These are phyloP conservation scores for Edolisoma coerulescens DNA, from an alignment of 2,113 vertebrate genomes.

Conservation along the genomic window DNA sequence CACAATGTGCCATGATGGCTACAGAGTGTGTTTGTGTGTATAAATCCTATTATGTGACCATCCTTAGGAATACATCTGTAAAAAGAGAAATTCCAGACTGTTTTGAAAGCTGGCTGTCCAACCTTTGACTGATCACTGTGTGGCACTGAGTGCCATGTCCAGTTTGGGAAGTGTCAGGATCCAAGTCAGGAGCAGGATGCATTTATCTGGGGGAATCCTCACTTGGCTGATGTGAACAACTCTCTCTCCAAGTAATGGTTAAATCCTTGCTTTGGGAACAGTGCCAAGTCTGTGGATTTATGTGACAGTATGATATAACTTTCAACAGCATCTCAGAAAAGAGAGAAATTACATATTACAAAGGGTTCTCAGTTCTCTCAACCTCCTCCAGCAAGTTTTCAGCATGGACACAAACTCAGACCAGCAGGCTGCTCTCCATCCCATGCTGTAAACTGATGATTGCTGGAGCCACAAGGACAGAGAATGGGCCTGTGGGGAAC, in stretches of 20 bases:
- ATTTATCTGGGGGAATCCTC: not conserved
- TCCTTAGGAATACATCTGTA: not conserved
- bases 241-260: not conserved
- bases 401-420: not conserved
- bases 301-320: not conserved
- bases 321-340: not conserved
- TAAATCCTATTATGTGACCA: not conserved
- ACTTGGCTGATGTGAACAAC: not conserved
- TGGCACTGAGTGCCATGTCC: not conserved
- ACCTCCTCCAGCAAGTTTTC: not conserved
- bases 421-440: not conserved
- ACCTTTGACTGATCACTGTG: not conserved
- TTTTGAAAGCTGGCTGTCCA: not conserved
- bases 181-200: not conserved
- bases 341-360: not conserved
- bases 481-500: not conserved
- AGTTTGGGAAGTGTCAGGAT: not conserved
- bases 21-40: not conserved
- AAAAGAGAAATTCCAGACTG: not conserved
- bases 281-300: not conserved
- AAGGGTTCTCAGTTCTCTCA: not conserved
- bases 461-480: not conserved
- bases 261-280: not conserved
- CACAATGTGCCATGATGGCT: not conserved
- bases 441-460: not conserved